Evolutionary conservation across 2,113 vertebrate genomes (phyloP).

Genomic region (Gobius niger): DNA sequence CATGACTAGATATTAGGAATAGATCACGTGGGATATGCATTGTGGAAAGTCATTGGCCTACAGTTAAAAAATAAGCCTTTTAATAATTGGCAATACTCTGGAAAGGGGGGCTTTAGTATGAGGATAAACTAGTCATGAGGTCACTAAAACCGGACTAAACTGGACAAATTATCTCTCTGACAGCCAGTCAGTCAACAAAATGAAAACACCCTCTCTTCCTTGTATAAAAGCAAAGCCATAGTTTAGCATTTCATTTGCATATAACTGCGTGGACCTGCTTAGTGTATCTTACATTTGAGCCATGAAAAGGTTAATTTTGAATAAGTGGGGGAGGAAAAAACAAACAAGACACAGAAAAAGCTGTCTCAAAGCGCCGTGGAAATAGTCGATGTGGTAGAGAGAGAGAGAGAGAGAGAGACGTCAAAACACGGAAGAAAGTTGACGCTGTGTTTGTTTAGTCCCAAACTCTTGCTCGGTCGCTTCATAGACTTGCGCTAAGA

Average conservation of each 20-base stretch:
- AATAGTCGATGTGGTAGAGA: neutral
- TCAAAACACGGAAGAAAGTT: constrained; percentile 15
- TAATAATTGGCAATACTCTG: too few species aligned
- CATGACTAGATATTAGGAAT: too few species aligned
- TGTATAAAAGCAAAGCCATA: neutral
- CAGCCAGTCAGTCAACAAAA: too few species aligned
- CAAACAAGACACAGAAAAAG: neutral
- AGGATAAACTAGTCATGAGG: neutral
- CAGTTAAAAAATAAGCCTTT: too few species aligned
- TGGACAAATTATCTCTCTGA: constrained; percentile 3
- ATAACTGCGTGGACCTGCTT: neutral
- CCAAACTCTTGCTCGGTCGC: neutral
- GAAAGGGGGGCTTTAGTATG: neutral
- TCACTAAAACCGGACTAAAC: neutral
- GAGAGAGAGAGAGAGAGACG: neutral
- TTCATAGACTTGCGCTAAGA: neutral
- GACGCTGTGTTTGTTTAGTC: neutral
- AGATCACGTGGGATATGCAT: too few species aligned
- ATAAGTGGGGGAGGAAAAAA: neutral
- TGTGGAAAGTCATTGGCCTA: too few species aligned
- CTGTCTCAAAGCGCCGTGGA: neutral
- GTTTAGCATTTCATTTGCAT: constrained; percentile 60
- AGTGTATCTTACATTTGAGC: neutral
- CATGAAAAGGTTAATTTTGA: neutral
- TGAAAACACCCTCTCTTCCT: neutral